phyloP scores from a whole-genome alignment of 2,797 vertebrate genomes.

The Sphenodon punctatus region DNA sequence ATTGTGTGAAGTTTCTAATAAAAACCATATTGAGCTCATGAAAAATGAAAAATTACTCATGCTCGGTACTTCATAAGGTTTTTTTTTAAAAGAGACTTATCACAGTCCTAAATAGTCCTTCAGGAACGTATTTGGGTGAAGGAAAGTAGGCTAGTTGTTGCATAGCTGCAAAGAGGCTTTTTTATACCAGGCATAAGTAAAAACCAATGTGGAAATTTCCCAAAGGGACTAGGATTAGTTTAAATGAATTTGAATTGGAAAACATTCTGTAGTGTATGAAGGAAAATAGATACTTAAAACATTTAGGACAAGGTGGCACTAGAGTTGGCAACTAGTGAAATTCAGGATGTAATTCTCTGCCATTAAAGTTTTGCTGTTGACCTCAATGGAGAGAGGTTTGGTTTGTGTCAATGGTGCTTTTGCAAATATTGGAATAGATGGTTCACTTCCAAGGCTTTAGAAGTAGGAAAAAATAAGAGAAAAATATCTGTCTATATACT shows the following conservation, averaged over 20 bases:
- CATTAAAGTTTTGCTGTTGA: no score
- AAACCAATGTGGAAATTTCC: not conserved
- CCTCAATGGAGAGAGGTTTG: no score
- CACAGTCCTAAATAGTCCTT: not conserved
- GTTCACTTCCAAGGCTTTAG: conserved; percentile 75
- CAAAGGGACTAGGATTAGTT: not conserved
- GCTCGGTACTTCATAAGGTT: not conserved
- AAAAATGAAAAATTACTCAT: conserved; percentile 49
- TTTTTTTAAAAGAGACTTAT: not conserved
- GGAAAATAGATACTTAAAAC: conserved; percentile 64
- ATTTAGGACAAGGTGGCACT: conserved; percentile 78
- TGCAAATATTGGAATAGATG: conserved; percentile 80
- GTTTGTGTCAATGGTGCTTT: no score
- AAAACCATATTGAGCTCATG: conserved; percentile 33
- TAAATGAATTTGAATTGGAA: conserved; percentile 49
- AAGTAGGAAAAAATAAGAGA: conserved; percentile 60
- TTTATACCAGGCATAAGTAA: not conserved
- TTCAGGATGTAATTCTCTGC: no score
- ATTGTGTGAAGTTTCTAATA: conserved; percentile 7
- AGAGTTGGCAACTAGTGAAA: conserved; percentile 80
- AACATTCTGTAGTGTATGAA: conserved; percentile 44
- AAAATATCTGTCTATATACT: not conserved
- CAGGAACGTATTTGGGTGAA: conserved; percentile 26
- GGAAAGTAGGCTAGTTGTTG: conserved; percentile 36
- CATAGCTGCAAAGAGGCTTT: not conserved